Evolutionary conservation across 2,113 vertebrate genomes (phyloP).

Genomic region (Spheniscus mendiculus): DNA sequence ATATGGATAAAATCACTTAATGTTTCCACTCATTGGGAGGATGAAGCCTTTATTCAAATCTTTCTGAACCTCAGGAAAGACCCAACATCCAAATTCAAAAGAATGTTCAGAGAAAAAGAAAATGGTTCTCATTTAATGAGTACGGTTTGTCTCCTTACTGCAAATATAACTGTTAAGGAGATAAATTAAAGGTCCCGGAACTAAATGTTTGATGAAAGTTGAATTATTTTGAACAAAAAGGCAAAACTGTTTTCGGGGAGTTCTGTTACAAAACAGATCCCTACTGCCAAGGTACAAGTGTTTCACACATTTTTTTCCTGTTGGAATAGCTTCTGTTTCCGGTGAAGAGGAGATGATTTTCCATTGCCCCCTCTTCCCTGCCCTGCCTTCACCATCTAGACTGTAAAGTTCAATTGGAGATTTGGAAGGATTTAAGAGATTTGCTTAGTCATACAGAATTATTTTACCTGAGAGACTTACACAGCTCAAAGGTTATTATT

Average conservation of each 20-base stretch:
- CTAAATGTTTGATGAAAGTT: neutral
- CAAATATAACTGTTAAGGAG: neutral
- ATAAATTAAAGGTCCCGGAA: neutral
- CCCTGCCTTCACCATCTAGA: neutral
- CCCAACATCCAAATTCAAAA: neutral
- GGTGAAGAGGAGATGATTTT: neutral
- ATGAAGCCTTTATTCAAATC: neutral
- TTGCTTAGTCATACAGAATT: slow-evolving; percentile 33
- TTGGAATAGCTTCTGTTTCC: neutral
- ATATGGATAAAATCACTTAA: neutral
- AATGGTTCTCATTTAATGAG: neutral
- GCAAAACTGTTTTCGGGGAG: neutral
- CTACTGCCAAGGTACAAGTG: neutral
- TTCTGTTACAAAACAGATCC: neutral
- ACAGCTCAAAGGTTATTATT: slow-evolving; percentile 39
- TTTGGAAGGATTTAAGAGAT: slow-evolving; percentile 40
- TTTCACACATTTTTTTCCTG: neutral
- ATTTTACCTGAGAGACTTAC: slow-evolving; percentile 32
- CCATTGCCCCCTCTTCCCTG: neutral
- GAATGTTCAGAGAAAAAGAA: neutral
- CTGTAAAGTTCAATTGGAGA: slow-evolving; percentile 45
- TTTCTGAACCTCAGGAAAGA: neutral
- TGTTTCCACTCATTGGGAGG: neutral
- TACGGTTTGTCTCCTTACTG: neutral
- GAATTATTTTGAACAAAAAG: neutral